Conservation (phyloP, 1,140 invertebrate genomes). For the Conopomorpha cramerella region DNA sequence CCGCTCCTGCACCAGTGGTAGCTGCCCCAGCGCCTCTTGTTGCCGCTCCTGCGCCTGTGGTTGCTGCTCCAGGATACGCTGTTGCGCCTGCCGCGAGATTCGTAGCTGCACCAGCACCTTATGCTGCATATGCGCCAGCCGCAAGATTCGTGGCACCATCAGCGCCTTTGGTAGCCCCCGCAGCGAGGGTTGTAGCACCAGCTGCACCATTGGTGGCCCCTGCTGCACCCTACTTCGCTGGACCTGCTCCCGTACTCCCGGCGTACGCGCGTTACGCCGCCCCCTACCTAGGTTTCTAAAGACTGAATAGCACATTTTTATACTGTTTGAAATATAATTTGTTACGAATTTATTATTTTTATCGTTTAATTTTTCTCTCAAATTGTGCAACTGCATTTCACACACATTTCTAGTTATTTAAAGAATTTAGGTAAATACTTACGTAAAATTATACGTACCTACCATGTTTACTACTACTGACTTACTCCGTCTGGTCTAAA, state of each 20-base stretch:
- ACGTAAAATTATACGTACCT: too few species aligned
- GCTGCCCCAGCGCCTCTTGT: slow-evolving; percentile 20
- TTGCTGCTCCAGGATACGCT: slow-evolving; percentile 14
- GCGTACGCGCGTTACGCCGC: slow-evolving; percentile 16
- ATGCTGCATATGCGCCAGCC: slow-evolving; percentile 20
- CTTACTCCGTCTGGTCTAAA: too few species aligned
- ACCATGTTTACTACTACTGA: too few species aligned
- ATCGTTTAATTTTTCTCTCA: too few species aligned
- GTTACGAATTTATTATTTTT: too few species aligned
- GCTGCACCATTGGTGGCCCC: slow-evolving; percentile 16
- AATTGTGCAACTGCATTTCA: too few species aligned
- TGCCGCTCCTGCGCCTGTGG: slow-evolving; percentile 8
- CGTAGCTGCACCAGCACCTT: slow-evolving; percentile 21
- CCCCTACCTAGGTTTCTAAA: slow-evolving; percentile 24
- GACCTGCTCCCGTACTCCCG: slow-evolving; percentile 14
- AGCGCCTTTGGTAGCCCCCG: slow-evolving; percentile 4
- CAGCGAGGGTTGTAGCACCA: slow-evolving; percentile 4
- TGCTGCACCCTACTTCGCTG: slow-evolving; percentile 16
- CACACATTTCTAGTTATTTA: too few species aligned
- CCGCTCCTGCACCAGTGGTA: slow-evolving; percentile 30
- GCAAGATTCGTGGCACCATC: slow-evolving; percentile 9
- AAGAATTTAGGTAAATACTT: too few species aligned
- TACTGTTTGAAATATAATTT: too few species aligned
- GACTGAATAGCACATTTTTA: slow-evolving; percentile 14
- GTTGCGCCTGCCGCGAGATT: slow-evolving; percentile 29